These are phyloP conservation scores for Brachyhypopomus gauderio DNA, from an alignment of 2,113 vertebrate genomes.

Conservation along the genomic window DNA sequence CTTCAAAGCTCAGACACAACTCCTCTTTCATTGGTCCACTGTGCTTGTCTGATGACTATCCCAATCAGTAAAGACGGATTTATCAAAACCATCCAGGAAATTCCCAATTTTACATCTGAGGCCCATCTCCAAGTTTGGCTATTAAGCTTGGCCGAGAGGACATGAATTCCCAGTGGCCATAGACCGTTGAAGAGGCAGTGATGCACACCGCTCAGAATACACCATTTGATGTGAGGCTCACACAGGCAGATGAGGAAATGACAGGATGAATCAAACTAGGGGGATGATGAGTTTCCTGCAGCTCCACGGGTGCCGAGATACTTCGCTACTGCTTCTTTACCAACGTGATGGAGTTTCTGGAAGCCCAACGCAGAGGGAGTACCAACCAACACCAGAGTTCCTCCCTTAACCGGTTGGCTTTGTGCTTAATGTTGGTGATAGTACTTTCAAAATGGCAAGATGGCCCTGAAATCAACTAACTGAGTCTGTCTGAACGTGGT, in stretches of 20 bases:
- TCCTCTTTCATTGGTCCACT: constrained; percentile 14
- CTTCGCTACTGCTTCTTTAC: constrained; percentile 30
- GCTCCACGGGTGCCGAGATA: constrained; percentile 36
- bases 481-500: neutral
- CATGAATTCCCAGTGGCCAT: constrained; percentile 49
- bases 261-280: constrained; percentile 53
- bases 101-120: constrained; percentile 54
- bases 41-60: constrained; percentile 28
- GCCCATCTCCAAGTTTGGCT: constrained; percentile 51
- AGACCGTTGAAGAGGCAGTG: constrained; percentile 54
- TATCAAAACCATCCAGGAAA: constrained; percentile 55
- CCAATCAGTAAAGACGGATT: constrained; percentile 41
- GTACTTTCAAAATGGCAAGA: neutral
- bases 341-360: neutral
- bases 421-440: neutral
- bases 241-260: constrained; percentile 50
- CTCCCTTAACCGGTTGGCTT: neutral
- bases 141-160: constrained; percentile 50
- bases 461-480: neutral
- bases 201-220: constrained; percentile 47
- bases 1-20: constrained; percentile 21
- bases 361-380: neutral
- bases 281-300: constrained; percentile 52
- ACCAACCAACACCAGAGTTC: neutral
- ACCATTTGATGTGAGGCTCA: constrained; percentile 44